Evolutionary conservation across 2,113 vertebrate genomes (phyloP), one percentile per base, ranked within the genome.

Genomic region (Sander vitreus): DNA sequence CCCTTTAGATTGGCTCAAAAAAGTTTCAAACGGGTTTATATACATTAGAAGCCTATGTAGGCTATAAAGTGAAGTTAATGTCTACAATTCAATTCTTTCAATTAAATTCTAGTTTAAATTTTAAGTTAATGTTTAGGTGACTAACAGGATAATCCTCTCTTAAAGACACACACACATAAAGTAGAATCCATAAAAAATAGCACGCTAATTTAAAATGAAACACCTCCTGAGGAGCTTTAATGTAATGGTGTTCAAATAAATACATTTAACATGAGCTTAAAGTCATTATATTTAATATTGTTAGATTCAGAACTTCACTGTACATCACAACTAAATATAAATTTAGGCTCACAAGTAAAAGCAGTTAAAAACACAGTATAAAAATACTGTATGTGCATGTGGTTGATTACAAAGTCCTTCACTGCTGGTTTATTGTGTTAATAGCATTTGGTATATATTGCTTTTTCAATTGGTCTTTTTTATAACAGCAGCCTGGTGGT

Each of bases 1-100:
- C 81, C 65, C 13, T 83, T 77, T 47, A 54, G 36, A 63, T 27
- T 53, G 39, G 45, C 55, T 87, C 25, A 85, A 60, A 47, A 36
- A 43, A 10, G 39, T 43, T 43, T 43, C 2, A 43, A 43, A 43
- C 39, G 10, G 57, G 73, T 81, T 79, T 81, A 73, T 85, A 60
- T 80, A 75, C 33, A 73, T 80, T 64, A 57, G 45, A 47, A 54
- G 18, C 14, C 18, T 19, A 4, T 58, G 48, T 36, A 14, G 19
- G 59, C 10, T 51, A 3, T 27, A 30, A 54, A 9, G 21, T 53
- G 64, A 6, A 43, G 39, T 43, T 11, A 43, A 5, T 10, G 39
- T 39, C 39, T 39, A 10, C 39, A 10, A 9, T 39, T 10, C 10
- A 43, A 43, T 43, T 43, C 9, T 43, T 60, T 74, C 30, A 62